A percentile compares a stretch with the other conserved stretches of the same genome.
Evolutionary conservation across 2,797 vertebrate species (phyloP).

Genomic region (Melanogrammus aeglefinus): DNA sequence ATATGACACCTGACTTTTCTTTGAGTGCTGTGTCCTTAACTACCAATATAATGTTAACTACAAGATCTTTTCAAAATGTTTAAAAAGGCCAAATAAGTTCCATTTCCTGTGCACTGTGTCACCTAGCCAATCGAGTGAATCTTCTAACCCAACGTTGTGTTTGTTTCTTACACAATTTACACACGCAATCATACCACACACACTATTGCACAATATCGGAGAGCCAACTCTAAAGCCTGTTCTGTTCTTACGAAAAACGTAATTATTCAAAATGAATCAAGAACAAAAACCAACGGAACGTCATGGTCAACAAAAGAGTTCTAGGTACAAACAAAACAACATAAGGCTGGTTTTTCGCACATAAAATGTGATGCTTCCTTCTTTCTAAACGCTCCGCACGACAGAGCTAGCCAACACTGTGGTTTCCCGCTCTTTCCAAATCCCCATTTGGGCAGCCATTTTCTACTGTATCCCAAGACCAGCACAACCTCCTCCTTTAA

Average conservation of each 20-base stretch:
- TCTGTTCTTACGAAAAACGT: slow-evolving; percentile 48
- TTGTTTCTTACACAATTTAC: slow-evolving; percentile 36
- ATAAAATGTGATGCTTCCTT: slow-evolving; percentile 19
- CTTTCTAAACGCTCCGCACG: slow-evolving; percentile 14
- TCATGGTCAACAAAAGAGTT: slow-evolving; percentile 56
- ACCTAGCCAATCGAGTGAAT: slow-evolving; percentile 26
- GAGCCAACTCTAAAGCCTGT: slow-evolving; percentile 44
- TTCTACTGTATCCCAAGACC: slow-evolving; percentile 7
- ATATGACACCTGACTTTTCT: slow-evolving; percentile 59
- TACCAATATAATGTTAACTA: slow-evolving; percentile 64
- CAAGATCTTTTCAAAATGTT: slow-evolving; percentile 48
- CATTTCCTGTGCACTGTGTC: slow-evolving; percentile 21
- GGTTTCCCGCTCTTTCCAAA: background rate
- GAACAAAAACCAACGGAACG: slow-evolving; percentile 58
- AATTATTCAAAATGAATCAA: slow-evolving; percentile 43
- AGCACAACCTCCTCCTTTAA: slow-evolving; percentile 33
- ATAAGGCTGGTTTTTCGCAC: slow-evolving; percentile 52
- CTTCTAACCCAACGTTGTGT: slow-evolving; percentile 42
- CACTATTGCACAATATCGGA: slow-evolving; percentile 63
- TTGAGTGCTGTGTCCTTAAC: slow-evolving; percentile 39
- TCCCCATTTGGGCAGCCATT: background rate
- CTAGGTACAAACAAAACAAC: slow-evolving; percentile 63
- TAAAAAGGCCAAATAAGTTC: slow-evolving; percentile 51
- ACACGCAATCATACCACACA: slow-evolving; percentile 38
- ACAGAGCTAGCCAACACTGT: background rate